Evolutionary conservation across 1,140 invertebrate genomes (phyloP), one percentile per base, ranked within the genome.

Genomic region (Anastrepha obliqua): DNA sequence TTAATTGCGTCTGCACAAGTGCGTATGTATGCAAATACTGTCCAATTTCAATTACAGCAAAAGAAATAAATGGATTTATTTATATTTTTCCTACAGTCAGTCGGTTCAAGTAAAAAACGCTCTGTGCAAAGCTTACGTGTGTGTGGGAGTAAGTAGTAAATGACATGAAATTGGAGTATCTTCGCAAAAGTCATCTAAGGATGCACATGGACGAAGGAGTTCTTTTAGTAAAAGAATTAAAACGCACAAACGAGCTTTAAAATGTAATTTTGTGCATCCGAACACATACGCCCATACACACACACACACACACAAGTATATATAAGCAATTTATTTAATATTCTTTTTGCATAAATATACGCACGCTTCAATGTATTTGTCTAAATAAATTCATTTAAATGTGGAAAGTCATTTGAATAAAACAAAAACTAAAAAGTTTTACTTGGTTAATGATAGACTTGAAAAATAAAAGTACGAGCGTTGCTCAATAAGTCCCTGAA

Each of bases 381-480:
- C 44, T 47, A 81, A 81, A 81, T 81, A 81, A 81, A 58, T 55
- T 55, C 17, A 55, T 81, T 81, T 51, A 55, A 81, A 81, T 81
- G 47, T 55, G n/a, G 44, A 81, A 55, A 81, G 74, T 81, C 74
- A 81, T 81, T 81, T 55, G 47, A 81, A 81, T 81, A 81, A 55
- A 62, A 62, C 4, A 4, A 67, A 29, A 67, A 67, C 6, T 20
- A 67, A 67, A 39, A 39, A 67, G 64, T 51, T 81, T 78, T 20
- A 62, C 60, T 62, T 6, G 60, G 15, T 51, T 81, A 81, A 81
- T 81, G 47, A 55, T 55, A 81, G 17, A 81, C 47, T 81, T 51
- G 47, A 55, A 29, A 29, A 58, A 58, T 51, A 51, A 55, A 55
- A 81, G 17, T 8, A 8, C 11, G 0, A 55, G 11, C 11, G 51